Evolutionary conservation across 1,140 invertebrate species (phyloP).

Genomic region (Goniozus legneri): DNA sequence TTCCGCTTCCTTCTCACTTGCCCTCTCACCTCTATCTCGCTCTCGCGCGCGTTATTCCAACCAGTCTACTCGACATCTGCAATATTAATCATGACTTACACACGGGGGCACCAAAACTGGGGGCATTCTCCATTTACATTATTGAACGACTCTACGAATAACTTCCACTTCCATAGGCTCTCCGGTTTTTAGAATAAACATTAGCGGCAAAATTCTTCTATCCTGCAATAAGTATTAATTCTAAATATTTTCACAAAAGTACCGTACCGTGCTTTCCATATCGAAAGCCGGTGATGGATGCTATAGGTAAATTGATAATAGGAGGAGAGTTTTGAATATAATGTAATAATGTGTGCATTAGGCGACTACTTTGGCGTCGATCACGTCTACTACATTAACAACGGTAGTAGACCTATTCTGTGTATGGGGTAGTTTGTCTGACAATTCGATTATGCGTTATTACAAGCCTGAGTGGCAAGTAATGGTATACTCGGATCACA

Average conservation of each 20-base stretch:
- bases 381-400: conserved; percentile 30
- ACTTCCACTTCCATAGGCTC: no score
- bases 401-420: conserved; percentile 33
- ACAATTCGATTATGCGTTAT: conserved; percentile 44
- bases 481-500: no score
- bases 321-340: conserved; percentile 36
- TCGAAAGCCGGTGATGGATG: no score
- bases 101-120: conserved; percentile 31
- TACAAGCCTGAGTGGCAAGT: conserved; percentile 37
- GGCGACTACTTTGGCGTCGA: conserved; percentile 30
- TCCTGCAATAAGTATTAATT: no score
- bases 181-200: no score
- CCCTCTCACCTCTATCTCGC: neutral
- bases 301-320: conserved; percentile 32
- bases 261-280: no score
- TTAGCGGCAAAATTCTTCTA: no score
- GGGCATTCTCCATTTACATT: conserved; percentile 40
- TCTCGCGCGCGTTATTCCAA: conserved; percentile 3
- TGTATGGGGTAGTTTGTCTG: conserved; percentile 41
- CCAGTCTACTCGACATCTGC: conserved; percentile 31
- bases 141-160: no score
- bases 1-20: conserved; percentile 9
- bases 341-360: conserved; percentile 39
- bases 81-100: conserved; percentile 49
- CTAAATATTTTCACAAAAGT: no score